Conservation (phyloP, 2,888 invertebrate genomes). For the Slavum lentiscoides region DNA sequence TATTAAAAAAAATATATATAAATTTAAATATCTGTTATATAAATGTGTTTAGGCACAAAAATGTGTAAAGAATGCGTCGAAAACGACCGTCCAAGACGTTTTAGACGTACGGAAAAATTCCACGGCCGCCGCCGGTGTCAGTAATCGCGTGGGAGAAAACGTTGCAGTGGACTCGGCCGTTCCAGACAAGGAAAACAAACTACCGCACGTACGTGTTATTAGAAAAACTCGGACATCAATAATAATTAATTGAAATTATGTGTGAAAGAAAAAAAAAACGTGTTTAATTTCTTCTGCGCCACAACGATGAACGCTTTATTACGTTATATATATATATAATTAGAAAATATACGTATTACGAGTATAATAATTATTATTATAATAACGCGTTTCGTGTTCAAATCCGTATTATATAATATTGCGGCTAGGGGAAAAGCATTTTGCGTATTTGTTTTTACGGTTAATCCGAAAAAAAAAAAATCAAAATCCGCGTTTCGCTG, state of each 20-base stretch:
- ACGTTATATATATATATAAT: too few species aligned
- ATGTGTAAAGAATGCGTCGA: slow-evolving; percentile 19
- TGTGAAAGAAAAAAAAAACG: neutral
- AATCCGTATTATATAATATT: too few species aligned
- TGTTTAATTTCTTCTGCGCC: too few species aligned
- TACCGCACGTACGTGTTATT: slow-evolving; percentile 6
- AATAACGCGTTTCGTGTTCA: too few species aligned
- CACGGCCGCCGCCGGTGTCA: neutral
- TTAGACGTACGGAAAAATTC: slow-evolving; percentile 46
- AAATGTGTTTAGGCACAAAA: slow-evolving; percentile 11
- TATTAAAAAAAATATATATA: too few species aligned
- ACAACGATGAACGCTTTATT: too few species aligned
- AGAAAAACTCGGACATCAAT: neutral
- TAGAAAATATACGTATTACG: too few species aligned
- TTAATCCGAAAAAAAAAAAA: too few species aligned
- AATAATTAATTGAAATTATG: neutral
- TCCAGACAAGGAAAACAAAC: slow-evolving; percentile 36
- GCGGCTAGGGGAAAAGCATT: too few species aligned
- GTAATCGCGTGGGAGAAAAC: slow-evolving; percentile 24
- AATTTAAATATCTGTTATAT: neutral
- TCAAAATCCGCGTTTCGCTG: too few species aligned
- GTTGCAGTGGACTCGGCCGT: neutral
- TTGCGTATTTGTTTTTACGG: too few species aligned
- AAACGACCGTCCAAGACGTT: slow-evolving; percentile 35
- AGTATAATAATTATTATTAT: too few species aligned